phyloP scores from a whole-genome alignment of 2,797 vertebrate genomes.

The Pipistrellus pipistrellus region DNA sequence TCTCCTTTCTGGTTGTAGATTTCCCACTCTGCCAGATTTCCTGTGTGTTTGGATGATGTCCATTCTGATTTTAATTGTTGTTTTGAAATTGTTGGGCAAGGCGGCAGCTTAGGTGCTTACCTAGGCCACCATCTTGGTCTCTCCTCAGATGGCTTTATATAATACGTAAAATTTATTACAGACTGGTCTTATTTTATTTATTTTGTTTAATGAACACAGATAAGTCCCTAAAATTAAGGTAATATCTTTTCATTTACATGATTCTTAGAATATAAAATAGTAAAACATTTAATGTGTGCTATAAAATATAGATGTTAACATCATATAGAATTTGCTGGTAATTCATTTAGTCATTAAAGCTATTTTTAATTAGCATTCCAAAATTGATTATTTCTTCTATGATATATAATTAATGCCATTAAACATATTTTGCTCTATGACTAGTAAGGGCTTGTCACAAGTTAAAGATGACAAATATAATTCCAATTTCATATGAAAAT shows the following conservation, averaged over 20 bases:
- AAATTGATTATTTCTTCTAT: slow-evolving; percentile 38
- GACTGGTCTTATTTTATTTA: slow-evolving; percentile 35
- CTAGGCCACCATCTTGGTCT: too few species aligned
- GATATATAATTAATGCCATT: neutral
- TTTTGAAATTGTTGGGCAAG: too few species aligned
- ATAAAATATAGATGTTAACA: slow-evolving; percentile 43
- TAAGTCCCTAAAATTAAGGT: slow-evolving; percentile 25
- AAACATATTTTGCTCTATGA: neutral
- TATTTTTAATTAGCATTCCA: slow-evolving; percentile 39
- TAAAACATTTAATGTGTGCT: neutral
- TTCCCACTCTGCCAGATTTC: too few species aligned
- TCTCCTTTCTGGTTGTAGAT: too few species aligned
- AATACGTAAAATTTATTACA: slow-evolving; percentile 1
- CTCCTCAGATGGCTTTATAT: neutral
- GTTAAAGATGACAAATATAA: slow-evolving; percentile 5
- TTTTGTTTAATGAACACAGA: neutral
- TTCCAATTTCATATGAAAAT: slow-evolving; percentile 44
- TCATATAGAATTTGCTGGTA: slow-evolving; percentile 4
- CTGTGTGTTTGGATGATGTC: too few species aligned
- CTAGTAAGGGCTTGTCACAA: neutral
- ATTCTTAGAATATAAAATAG: slow-evolving; percentile 42
- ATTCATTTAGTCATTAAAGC: slow-evolving; percentile 38
- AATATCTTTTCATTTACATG: slow-evolving; percentile 59
- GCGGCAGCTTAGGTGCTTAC: too few species aligned
- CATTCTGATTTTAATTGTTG: too few species aligned